These are phyloP conservation scores for Buphagus erythrorhynchus DNA, from an alignment of 2,797 vertebrate species.

Conservation along the genomic window DNA sequence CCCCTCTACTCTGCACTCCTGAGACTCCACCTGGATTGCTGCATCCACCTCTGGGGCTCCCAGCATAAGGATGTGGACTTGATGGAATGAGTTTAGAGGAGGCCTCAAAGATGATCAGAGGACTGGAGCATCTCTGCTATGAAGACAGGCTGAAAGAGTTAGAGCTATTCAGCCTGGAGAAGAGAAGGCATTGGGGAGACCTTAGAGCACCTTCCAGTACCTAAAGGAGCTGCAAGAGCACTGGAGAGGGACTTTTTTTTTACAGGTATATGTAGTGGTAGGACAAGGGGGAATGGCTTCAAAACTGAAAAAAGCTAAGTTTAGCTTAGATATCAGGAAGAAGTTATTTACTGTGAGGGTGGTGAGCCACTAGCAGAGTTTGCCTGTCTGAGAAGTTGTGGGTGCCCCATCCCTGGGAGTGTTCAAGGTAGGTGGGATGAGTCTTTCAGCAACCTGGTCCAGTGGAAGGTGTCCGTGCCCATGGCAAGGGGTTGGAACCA, in stretches of 20 bases:
- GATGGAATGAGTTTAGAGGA: not conserved
- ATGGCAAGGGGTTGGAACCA: not conserved
- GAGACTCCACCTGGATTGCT: not conserved
- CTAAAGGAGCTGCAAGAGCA: not conserved
- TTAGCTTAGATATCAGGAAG: not conserved
- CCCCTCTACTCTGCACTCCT: not conserved
- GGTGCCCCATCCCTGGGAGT: not conserved
- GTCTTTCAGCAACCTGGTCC: not conserved
- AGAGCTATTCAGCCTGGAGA: not conserved
- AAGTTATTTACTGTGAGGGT: not conserved
- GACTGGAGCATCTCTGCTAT: not conserved
- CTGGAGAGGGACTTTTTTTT: not conserved
- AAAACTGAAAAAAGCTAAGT: not conserved
- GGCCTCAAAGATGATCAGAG: not conserved
- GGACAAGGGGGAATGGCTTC: not conserved
- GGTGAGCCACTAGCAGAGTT: not conserved
- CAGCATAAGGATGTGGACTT: not conserved
- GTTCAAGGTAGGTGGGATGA: not conserved
- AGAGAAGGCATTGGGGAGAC: rapidly evolving
- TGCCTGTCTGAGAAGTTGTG: not conserved
- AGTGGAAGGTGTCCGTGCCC: not conserved
- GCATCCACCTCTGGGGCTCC: not conserved
- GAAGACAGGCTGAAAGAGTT: not conserved
- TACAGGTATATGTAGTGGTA: not conserved
- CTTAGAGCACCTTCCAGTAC: not conserved